Percentiles rank a stretch among this genome's conserved stretches.
These are phyloP conservation scores for Recurvirostra avosetta DNA, from an alignment of 2,113 vertebrate species.

Conservation along the genomic window DNA sequence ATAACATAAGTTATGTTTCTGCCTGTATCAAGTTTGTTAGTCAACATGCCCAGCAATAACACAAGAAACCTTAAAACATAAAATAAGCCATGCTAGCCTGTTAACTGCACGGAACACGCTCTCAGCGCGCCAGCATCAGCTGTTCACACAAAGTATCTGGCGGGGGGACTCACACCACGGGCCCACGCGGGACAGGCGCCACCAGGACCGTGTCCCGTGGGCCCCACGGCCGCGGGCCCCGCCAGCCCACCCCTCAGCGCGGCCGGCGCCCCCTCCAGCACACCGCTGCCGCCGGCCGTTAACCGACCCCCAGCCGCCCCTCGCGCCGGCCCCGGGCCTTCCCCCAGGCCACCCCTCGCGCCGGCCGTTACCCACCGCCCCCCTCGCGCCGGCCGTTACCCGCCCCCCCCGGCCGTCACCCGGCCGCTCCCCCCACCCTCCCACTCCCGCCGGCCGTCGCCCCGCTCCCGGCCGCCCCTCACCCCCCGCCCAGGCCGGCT, in stretches of 20 bases:
- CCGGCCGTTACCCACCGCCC: neutral
- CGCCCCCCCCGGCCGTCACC: neutral
- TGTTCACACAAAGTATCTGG: neutral
- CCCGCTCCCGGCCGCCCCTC: neutral
- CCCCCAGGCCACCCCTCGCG: neutral
- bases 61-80: neutral
- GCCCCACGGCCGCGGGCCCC: neutral
- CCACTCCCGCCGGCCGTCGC: neutral
- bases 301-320: neutral
- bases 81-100: accelerated
- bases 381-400: neutral
- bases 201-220: accelerated
- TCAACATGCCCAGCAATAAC: accelerated
- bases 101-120: neutral
- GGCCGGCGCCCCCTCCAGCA: neutral
- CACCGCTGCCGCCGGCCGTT: neutral
- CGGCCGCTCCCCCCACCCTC: neutral
- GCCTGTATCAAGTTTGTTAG: neutral
- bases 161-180: neutral
- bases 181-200: neutral
- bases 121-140: neutral
- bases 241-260: neutral
- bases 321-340: neutral
- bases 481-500: neutral
- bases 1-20: accelerated